Evolutionary conservation across 2,888 invertebrate genomes (phyloP).

Genomic region (Halocaridina rubra): DNA sequence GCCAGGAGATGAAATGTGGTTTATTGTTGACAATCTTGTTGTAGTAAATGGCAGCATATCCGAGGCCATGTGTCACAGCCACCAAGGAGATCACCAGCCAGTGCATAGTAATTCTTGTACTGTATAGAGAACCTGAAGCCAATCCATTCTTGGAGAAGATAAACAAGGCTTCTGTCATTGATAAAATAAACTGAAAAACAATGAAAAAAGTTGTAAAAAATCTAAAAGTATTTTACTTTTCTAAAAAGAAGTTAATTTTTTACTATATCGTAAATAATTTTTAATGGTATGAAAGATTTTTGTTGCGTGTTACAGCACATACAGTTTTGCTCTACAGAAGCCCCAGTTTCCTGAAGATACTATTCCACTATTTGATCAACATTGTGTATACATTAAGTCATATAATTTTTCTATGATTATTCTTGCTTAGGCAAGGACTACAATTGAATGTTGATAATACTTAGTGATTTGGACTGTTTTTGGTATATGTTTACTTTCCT

Average conservation of each 20-base stretch:
- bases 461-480: no score
- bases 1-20: constrained; percentile 45
- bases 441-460: no score
- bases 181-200: not conserved
- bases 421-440: not conserved
- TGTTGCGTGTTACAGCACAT: not conserved
- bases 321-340: not conserved
- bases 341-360: not conserved
- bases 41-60: constrained; percentile 43
- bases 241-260: not conserved
- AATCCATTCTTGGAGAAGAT: constrained; percentile 28
- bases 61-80: constrained; percentile 11
- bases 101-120: constrained; percentile 25
- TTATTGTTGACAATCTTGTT: constrained; percentile 39
- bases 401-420: not conserved
- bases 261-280: not conserved
- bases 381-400: not conserved
- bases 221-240: not conserved
- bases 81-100: not conserved
- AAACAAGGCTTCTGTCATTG: constrained; percentile 33
- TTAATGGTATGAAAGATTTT: not conserved
- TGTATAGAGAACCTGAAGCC: not conserved
- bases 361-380: not conserved
- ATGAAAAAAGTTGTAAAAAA: not conserved
- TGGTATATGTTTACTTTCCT: no score